Conservation (phyloP, 2,888 invertebrate species). For the Apotomis turbidana region DNA sequence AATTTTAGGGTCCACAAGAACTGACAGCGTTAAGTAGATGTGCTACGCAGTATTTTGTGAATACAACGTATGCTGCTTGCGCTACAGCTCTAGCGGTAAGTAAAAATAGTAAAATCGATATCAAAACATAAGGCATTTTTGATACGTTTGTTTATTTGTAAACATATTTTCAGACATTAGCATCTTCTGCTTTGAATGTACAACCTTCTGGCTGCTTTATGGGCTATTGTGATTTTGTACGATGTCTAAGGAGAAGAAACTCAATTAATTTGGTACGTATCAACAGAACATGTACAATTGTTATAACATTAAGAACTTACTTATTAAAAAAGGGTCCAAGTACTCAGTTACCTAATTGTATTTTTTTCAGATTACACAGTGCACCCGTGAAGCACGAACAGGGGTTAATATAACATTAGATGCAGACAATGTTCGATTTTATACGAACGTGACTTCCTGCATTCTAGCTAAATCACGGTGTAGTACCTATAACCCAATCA, state of each 20-base stretch:
- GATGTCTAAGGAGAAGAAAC: constrained; percentile 83
- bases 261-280: constrained; percentile 80
- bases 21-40: constrained; percentile 80
- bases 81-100: constrained; percentile 78
- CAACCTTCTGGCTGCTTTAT: constrained; percentile 81
- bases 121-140: too few relatives aligned
- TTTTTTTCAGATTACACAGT: constrained; percentile 77
- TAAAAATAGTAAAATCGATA: background rate
- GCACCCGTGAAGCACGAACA: constrained; percentile 79
- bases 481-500: constrained; percentile 85
- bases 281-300: too few relatives aligned
- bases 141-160: background rate
- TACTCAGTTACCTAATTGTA: background rate
- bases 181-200: constrained; percentile 75
- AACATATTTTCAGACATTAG: constrained; percentile 61
- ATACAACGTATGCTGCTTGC: constrained; percentile 79
- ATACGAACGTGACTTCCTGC: constrained; percentile 86
- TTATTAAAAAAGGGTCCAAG: too few relatives aligned
- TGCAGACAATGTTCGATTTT: constrained; percentile 80
- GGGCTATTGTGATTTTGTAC: constrained; percentile 85
- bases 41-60: constrained; percentile 80
- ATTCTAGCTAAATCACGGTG: constrained; percentile 86
- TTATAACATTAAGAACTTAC: too few relatives aligned
- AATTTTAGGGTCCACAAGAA: constrained; percentile 80
- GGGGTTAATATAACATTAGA: constrained; percentile 77